A percentile compares a stretch with the other conserved stretches of the same genome.
phyloP scores from a whole-genome alignment of 2,797 vertebrate species.

The Myripristis jacobus region DNA sequence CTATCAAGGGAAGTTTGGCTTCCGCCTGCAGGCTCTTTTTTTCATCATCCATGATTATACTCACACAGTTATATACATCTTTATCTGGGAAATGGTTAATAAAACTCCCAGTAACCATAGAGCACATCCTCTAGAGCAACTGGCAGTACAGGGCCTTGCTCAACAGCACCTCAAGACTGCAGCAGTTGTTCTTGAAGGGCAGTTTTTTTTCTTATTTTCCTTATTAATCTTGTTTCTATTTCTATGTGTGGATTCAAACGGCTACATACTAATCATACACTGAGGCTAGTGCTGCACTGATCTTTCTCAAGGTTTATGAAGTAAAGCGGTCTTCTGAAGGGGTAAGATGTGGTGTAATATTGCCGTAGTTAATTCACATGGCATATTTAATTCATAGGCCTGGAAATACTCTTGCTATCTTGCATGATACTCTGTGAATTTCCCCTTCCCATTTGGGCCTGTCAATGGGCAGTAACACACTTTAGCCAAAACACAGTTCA shows the following conservation, averaged over 20 bases:
- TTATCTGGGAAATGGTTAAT: not conserved
- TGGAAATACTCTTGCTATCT: slow-evolving; percentile 41
- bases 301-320: slow-evolving; percentile 54
- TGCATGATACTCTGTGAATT: slow-evolving; percentile 23
- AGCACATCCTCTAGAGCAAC: not conserved
- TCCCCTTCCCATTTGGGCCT: slow-evolving; percentile 11
- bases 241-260: slow-evolving; percentile 40
- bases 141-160: slow-evolving; percentile 28
- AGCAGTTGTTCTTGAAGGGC: slow-evolving; percentile 23
- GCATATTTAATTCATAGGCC: slow-evolving; percentile 52
- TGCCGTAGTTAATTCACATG: slow-evolving; percentile 45
- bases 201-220: not conserved
- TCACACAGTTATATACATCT: not conserved
- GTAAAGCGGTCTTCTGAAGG: slow-evolving; percentile 43
- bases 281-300: slow-evolving; percentile 38
- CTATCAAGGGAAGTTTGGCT: slow-evolving; percentile 28
- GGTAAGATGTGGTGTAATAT: slow-evolving; percentile 37
- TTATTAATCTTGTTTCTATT: slow-evolving; percentile 11
- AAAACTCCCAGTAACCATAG: not conserved
- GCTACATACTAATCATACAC: slow-evolving; percentile 18
- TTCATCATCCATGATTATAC: not conserved
- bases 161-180: slow-evolving; percentile 18
- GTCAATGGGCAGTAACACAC: slow-evolving; percentile 26
- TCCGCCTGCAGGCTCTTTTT: slow-evolving; percentile 10
- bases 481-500: slow-evolving; percentile 20